Conservation (phyloP, 2,888 invertebrate species). For the Cerastoderma edule region DNA sequence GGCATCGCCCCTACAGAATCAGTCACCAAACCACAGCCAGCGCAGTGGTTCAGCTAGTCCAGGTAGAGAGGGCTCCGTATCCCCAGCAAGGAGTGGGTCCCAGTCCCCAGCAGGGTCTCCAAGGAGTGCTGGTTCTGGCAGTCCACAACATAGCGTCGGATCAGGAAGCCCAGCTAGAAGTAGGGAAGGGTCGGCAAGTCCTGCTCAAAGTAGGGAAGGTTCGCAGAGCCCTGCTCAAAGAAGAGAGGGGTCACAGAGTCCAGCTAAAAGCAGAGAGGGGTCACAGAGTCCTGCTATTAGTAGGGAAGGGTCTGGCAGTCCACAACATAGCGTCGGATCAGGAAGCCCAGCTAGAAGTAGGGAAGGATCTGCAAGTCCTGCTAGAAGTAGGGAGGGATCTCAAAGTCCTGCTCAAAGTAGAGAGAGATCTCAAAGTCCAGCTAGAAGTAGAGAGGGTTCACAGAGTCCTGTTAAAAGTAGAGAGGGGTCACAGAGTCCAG, state of each 20-base stretch:
- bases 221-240: conserved; percentile 54
- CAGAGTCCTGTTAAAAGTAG: conserved; percentile 46
- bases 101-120: conserved; percentile 24
- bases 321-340: conserved; percentile 26
- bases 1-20: conserved; percentile 34
- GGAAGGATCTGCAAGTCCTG: conserved; percentile 27
- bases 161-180: conserved; percentile 41
- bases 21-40: conserved; percentile 13
- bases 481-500: conserved; percentile 55
- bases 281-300: conserved; percentile 56
- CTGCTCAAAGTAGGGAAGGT: conserved; percentile 39
- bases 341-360: conserved; percentile 22
- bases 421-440: conserved; percentile 30
- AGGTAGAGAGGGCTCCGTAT: conserved; percentile 43
- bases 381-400: conserved; percentile 39
- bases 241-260: conserved; percentile 41
- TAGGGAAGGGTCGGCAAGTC: conserved; percentile 42
- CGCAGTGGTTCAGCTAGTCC: conserved; percentile 38
- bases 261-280: conserved; percentile 47
- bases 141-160: conserved; percentile 22
- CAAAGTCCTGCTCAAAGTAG: conserved; percentile 25
- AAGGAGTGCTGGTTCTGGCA: conserved; percentile 15
- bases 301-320: conserved; percentile 48
- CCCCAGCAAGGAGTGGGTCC: conserved; percentile 21
- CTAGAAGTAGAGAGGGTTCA: conserved; percentile 32